Base-by-base conservation (phyloP, 2,888 invertebrate species). In the Drosophila lutescens region DNA sequence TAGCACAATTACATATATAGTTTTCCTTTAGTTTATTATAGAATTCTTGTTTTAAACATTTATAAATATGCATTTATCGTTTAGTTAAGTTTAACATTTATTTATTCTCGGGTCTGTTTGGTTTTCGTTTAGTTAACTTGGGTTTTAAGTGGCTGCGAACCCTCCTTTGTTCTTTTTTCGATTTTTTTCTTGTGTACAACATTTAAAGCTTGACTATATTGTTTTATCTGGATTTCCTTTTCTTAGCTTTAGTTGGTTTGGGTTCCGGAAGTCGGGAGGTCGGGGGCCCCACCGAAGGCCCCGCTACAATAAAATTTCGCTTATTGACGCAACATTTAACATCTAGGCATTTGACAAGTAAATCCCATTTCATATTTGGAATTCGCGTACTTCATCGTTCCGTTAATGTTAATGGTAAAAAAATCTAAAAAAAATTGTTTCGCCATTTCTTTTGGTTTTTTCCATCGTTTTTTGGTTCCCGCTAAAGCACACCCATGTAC, bases 191-290 rank as follows among this genome's bases (percentile, higher is more conserved):
- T 49, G 77, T 74, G 75, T 81, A 86, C 83, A 85, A 85, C 88
- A 85, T 78, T 85, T 87, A 85, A 85, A 87, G 84, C 84, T 79
- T 88, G 74, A 76, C 79, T 83, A 83, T 84, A 58, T 63, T 63
- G 58, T 46, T 40, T 58, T 68, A 51, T 44, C 9, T 47, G 70
- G 69, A 20, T 41, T 68, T 51, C 59, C 46, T 41, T 41, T 58
- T 51, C 59, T 58, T 41, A 41, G 26, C 40, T 68, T 59, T 49
- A 50, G 30, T 34, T 26, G 30, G 30, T 30, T 30, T 30, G 43
- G 66, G 34, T 58, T 41, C 49, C 41, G 17, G n/a, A 54, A 38
- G 53, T 58, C 38, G 56, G 68, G 26, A 6, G 26, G 26, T 26
- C 26, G 20, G 20, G 62, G 38, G 40, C 17, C 30, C 66, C 69